Percentiles rank a stretch among this genome's conserved stretches.
phyloP scores from a whole-genome alignment of 1,140 invertebrate genomes.

The Octopus sinensis region DNA sequence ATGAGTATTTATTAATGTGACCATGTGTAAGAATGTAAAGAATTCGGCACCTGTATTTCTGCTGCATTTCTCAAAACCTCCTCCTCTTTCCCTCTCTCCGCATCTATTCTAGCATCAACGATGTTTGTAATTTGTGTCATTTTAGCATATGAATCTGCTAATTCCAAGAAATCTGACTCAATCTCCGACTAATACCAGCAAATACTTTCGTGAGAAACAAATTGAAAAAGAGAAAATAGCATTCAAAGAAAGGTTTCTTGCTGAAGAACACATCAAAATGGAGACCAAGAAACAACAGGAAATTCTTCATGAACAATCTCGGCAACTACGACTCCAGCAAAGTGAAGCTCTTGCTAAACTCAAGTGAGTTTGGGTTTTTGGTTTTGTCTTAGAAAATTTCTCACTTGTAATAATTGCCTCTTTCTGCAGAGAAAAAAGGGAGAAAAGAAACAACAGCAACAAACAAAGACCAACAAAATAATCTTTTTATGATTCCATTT shows the following conservation, averaged over 20 bases:
- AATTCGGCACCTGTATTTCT: no score
- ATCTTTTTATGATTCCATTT: no score
- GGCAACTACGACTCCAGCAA: slow-evolving; percentile 45
- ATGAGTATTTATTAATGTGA: no score
- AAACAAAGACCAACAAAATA: no score
- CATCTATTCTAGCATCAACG: no score
- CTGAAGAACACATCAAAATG: slow-evolving; percentile 45
- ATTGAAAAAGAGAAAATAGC: slow-evolving; percentile 53
- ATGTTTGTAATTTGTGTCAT: neutral
- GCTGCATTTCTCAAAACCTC: no score
- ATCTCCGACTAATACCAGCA: no score
- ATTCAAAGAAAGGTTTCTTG: slow-evolving; percentile 51
- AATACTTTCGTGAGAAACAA: slow-evolving; percentile 51
- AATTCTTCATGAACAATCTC: slow-evolving; percentile 44
- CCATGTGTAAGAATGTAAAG: no score
- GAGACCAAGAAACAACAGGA: slow-evolving; percentile 48
- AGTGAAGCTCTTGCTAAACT: slow-evolving; percentile 57
- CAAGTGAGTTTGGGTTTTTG: slow-evolving; percentile 43
- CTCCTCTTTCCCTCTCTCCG: no score
- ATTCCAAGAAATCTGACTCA: no score
- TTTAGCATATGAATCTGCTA: no score
- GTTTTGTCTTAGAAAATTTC: neutral
- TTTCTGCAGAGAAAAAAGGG: neutral
- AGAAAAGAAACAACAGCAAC: no score
- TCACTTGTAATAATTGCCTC: neutral